Conservation (phyloP, 2,888 invertebrate genomes). For the Morpho deidamia region DNA sequence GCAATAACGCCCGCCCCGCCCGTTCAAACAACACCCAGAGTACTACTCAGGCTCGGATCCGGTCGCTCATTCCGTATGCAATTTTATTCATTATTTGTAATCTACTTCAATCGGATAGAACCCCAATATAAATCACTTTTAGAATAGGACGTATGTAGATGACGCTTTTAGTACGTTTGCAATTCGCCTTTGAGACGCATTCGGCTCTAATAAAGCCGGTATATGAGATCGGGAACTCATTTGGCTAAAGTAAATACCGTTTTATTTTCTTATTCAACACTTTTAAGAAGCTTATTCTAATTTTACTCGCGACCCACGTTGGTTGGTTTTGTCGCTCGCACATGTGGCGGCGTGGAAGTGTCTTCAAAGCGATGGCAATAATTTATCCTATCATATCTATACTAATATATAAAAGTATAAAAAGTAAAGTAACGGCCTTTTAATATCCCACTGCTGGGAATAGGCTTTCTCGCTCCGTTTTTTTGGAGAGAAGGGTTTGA, state of each 20-base stretch:
- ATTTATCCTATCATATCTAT: no score
- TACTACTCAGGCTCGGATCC: conserved; percentile 52
- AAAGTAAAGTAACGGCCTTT: no score
- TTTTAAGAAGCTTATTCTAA: conserved; percentile 40
- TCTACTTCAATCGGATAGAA: conserved; percentile 76
- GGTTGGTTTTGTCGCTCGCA: background rate
- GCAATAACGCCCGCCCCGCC: conserved; percentile 33
- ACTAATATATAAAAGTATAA: no score
- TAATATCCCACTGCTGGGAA: no score
- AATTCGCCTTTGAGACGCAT: conserved; percentile 55
- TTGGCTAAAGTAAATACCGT: conserved; percentile 70
- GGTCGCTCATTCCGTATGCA: conserved; percentile 75
- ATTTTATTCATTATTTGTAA: conserved; percentile 79
- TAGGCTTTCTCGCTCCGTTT: no score
- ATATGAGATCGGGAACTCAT: conserved; percentile 62
- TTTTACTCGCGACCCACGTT: background rate
- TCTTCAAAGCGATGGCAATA: background rate
- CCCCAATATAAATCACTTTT: conserved; percentile 75
- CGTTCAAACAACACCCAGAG: conserved; percentile 56
- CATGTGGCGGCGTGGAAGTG: background rate
- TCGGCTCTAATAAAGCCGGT: conserved; percentile 60
- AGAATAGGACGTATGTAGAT: conserved; percentile 74
- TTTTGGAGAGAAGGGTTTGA: no score
- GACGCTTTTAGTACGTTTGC: conserved; percentile 75
- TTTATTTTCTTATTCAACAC: conserved; percentile 42